Conservation (phyloP, 2,113 vertebrate species). For the Cariama cristata region DNA sequence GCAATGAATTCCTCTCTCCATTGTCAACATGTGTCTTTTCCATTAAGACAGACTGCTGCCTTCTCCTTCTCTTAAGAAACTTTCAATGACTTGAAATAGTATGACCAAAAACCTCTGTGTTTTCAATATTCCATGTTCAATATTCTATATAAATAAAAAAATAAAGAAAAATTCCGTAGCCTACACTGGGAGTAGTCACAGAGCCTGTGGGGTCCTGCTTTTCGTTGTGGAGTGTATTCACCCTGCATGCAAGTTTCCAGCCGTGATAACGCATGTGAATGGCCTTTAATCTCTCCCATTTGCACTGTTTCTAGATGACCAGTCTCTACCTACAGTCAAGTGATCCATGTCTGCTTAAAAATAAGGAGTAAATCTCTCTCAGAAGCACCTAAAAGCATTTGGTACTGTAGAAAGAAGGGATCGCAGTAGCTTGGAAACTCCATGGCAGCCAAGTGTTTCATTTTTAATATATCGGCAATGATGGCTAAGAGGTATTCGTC, state of each 20-base stretch:
- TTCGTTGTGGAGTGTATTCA: background rate
- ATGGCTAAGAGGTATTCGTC: background rate
- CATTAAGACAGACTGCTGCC: background rate
- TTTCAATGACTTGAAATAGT: background rate
- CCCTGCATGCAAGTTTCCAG: background rate
- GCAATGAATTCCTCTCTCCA: background rate
- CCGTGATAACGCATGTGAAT: background rate
- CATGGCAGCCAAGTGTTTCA: fast-evolving
- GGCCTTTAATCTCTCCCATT: background rate
- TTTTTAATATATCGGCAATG: background rate
- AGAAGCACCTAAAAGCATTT: background rate
- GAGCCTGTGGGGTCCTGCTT: background rate
- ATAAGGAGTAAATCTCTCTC: background rate
- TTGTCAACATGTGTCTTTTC: conserved; percentile 28
- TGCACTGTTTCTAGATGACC: background rate
- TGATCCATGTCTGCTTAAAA: background rate
- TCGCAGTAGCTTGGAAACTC: background rate
- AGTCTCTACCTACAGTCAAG: background rate
- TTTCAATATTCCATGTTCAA: background rate
- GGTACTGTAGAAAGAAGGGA: background rate
- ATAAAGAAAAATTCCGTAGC: background rate
- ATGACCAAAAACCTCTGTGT: background rate
- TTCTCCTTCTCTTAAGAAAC: background rate
- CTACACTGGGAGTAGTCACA: background rate
- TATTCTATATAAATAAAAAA: background rate